A percentile compares a stretch with the other conserved stretches of the same genome.
These are phyloP conservation scores for Serripes groenlandicus DNA, from an alignment of 2,888 invertebrate species.

Conservation along the genomic window DNA sequence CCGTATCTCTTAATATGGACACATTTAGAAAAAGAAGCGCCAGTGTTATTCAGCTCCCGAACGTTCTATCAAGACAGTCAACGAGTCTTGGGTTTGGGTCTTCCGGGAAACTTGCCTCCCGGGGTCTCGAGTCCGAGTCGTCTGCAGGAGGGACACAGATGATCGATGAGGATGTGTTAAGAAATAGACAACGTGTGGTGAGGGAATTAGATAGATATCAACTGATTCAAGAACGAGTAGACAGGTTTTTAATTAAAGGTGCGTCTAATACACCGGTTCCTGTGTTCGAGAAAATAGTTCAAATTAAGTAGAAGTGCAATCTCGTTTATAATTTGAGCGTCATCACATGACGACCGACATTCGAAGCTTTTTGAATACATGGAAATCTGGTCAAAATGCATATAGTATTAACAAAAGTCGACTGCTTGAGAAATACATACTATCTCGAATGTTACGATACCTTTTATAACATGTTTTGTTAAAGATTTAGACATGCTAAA, in stretches of 20 bases:
- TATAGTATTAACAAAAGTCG: too few relatives aligned
- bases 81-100: conserved; percentile 48
- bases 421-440: too few relatives aligned
- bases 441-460: too few relatives aligned
- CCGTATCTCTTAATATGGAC: not conserved
- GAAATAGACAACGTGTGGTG: conserved; percentile 62
- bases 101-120: conserved; percentile 2
- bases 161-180: conserved; percentile 70
- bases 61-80: conserved; percentile 36
- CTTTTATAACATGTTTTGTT: too few relatives aligned
- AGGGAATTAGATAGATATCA: conserved; percentile 64
- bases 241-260: conserved; percentile 48
- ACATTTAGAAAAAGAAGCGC: not conserved
- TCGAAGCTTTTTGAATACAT: too few relatives aligned
- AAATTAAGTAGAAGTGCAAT: conserved; percentile 6
- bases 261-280: not conserved
- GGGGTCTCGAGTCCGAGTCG: conserved; percentile 7
- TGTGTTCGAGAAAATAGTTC: not conserved
- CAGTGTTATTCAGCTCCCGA: conserved; percentile 38
- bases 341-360: too few relatives aligned
- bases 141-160: conserved; percentile 41
- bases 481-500: too few relatives aligned
- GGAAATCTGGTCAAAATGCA: too few relatives aligned
- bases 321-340: too few relatives aligned
- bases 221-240: conserved; percentile 56